Percentiles rank a stretch among this genome's conserved stretches.
These are phyloP conservation scores for Astropecten irregularis DNA, from an alignment of 53 echinoderm and acorn worm genomes.

Conservation along the genomic window DNA sequence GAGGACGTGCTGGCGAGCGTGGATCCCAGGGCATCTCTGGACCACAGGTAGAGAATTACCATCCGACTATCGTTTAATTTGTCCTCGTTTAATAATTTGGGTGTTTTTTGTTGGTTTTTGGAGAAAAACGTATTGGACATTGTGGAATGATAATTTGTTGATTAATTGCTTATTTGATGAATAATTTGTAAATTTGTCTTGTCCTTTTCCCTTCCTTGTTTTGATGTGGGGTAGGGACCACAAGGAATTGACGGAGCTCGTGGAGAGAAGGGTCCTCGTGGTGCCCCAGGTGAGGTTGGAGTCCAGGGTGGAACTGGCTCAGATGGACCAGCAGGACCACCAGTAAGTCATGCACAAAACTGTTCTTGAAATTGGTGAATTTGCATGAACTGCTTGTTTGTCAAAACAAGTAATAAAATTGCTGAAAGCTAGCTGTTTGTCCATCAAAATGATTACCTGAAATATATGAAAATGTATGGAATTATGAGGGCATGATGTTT, in stretches of 20 bases:
- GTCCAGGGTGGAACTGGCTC: conserved; percentile 15
- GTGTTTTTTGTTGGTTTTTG: neutral
- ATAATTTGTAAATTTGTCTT: neutral
- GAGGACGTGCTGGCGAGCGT: conserved; percentile 17
- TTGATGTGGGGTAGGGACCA: conserved; percentile 42
- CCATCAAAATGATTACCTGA: too few species aligned
- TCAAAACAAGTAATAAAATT: too few species aligned
- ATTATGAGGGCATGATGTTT: too few species aligned
- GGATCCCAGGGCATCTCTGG: conserved; percentile 29
- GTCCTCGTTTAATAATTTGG: neutral
- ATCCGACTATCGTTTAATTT: neutral
- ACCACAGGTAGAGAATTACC: conserved; percentile 4
- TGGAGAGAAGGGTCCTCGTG: conserved; percentile 54
- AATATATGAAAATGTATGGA: too few species aligned
- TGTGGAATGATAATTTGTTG: neutral
- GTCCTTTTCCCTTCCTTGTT: neutral
- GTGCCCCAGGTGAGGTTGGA: conserved; percentile 25
- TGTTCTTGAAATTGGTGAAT: too few species aligned
- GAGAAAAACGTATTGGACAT: too few species aligned
- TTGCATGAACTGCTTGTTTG: too few species aligned
- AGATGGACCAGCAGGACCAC: conserved; percentile 15
- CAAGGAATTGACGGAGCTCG: conserved; percentile 13
- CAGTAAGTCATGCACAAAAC: conserved; percentile 50
- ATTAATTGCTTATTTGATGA: neutral
- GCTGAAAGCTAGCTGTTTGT: too few species aligned